Evolutionary conservation across 2,888 invertebrate species (phyloP).

Genomic region (Eupithecia tripunctaria): DNA sequence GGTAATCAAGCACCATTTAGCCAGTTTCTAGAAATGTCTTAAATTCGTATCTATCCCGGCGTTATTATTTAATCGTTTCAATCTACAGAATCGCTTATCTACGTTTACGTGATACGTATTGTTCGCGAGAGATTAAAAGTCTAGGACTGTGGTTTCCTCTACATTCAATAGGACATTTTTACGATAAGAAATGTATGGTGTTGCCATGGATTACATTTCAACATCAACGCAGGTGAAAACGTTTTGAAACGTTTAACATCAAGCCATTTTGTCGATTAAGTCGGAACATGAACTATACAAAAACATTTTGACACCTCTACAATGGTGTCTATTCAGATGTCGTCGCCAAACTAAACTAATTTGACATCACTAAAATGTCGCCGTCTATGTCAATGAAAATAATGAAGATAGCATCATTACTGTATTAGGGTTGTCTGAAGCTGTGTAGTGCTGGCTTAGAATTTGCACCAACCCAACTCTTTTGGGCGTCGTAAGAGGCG

Average conservation of each 20-base stretch:
- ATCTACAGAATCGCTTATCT: conserved; percentile 21
- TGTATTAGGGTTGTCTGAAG: too few species aligned
- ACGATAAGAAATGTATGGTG: background rate
- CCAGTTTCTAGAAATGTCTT: background rate
- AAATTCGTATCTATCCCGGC: background rate
- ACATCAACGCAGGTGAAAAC: background rate
- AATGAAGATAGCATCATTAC: too few species aligned
- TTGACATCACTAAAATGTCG: too few species aligned
- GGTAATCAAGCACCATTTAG: background rate
- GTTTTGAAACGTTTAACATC: background rate
- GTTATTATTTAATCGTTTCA: background rate
- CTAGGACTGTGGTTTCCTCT: conserved; percentile 13
- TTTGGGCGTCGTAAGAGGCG: too few species aligned
- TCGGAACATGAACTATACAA: too few species aligned
- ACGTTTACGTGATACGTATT: conserved; percentile 29
- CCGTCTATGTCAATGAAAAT: too few species aligned
- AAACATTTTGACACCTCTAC: too few species aligned
- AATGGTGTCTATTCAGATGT: too few species aligned
- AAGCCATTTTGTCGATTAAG: too few species aligned
- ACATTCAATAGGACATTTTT: background rate
- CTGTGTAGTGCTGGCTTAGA: too few species aligned
- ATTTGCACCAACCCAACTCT: too few species aligned
- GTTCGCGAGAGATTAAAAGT: conserved; percentile 18
- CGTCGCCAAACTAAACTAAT: too few species aligned
- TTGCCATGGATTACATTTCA: background rate